These are phyloP conservation scores for Charina bottae DNA, from an alignment of 2,113 vertebrate genomes.

Conservation along the genomic window DNA sequence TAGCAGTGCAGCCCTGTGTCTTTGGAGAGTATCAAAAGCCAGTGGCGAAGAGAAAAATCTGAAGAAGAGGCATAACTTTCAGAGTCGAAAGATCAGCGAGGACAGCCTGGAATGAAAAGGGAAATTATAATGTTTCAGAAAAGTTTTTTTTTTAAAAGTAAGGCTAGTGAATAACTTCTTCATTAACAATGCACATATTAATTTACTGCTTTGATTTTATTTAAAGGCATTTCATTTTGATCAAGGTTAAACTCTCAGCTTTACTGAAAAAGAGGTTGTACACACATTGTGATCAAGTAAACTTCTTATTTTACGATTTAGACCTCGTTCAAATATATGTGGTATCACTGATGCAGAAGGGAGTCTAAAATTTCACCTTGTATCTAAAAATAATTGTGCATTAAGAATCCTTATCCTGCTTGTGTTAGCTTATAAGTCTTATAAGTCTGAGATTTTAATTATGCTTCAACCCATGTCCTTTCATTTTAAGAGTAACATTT, in stretches of 20 bases:
- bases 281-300: constrained; percentile 50
- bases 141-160: constrained; percentile 24
- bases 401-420: constrained; percentile 84
- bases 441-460: constrained; percentile 54
- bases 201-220: background rate
- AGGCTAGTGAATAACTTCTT: background rate
- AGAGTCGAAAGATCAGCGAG: constrained; percentile 97
- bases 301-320: constrained; percentile 73
- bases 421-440: constrained; percentile 77
- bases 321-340: constrained; percentile 82
- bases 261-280: constrained; percentile 15
- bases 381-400: constrained; percentile 93
- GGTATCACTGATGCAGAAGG: constrained; percentile 80
- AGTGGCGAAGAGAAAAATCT: constrained; percentile 95
- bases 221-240: background rate
- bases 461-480: background rate
- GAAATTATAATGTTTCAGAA: constrained; percentile 56
- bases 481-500: constrained; percentile 35
- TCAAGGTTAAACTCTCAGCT: constrained; percentile 30
- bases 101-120: constrained; percentile 84
- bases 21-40: constrained; percentile 78
- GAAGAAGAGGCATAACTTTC: constrained; percentile 98
- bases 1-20: constrained; percentile 40
- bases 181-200: constrained; percentile 14
- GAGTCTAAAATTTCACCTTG: constrained; percentile 88